Evolutionary conservation across 2,888 invertebrate genomes (phyloP).

Genomic region (Lutraria lutraria): DNA sequence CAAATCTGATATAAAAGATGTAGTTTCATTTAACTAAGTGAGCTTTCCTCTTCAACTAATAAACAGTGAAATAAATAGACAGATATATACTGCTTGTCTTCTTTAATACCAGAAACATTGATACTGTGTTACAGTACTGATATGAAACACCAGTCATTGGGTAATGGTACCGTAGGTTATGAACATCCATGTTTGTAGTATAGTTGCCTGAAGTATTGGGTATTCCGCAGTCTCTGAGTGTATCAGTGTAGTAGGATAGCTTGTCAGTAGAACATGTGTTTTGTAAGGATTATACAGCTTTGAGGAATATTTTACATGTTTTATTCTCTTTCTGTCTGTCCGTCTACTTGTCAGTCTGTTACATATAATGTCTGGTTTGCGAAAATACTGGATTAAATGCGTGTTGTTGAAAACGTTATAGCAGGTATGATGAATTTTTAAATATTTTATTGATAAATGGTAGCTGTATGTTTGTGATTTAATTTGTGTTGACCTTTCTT

Average conservation of each 20-base stretch:
- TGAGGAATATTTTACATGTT: conserved; percentile 3
- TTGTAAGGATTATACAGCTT: background rate
- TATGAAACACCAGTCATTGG: background rate
- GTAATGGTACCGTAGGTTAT: background rate
- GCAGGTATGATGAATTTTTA: background rate
- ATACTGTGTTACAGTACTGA: background rate
- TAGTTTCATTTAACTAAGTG: background rate
- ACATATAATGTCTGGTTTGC: background rate
- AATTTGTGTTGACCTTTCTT: background rate
- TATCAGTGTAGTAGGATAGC: background rate
- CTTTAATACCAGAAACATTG: background rate
- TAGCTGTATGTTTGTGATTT: background rate
- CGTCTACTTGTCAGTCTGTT: background rate
- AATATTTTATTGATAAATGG: background rate
- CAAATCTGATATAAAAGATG: background rate
- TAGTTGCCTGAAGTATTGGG: background rate
- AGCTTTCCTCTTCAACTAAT: background rate
- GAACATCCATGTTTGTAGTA: background rate
- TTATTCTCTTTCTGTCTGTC: background rate
- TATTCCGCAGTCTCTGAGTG: background rate
- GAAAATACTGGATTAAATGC: background rate
- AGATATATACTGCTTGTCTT: background rate
- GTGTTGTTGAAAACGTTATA: background rate
- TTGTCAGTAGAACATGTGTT: background rate
- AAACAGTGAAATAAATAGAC: background rate